Percentiles rank a stretch among this genome's conserved stretches.
These are phyloP conservation scores for Eidolon helvum DNA, from an alignment of 2,113 vertebrate species.

Conservation along the genomic window DNA sequence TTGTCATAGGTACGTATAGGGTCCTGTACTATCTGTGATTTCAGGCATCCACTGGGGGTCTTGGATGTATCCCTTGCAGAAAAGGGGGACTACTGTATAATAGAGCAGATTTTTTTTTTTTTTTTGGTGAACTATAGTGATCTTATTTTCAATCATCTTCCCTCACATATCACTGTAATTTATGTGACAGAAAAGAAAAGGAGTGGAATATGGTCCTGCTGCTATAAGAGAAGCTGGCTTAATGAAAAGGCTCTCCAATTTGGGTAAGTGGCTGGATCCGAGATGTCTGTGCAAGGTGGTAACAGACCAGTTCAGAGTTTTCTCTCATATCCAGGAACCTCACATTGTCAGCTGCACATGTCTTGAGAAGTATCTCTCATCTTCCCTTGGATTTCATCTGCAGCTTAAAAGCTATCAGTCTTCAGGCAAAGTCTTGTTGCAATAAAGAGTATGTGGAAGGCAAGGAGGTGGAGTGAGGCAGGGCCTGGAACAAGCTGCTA, in stretches of 20 bases:
- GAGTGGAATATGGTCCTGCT: conserved; percentile 92
- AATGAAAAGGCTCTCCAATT: conserved; percentile 87
- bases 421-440: background rate
- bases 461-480: background rate
- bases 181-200: conserved; percentile 88
- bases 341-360: background rate
- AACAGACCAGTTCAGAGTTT: background rate
- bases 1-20: background rate
- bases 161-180: conserved; percentile 12
- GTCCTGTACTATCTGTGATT: background rate
- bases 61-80: background rate
- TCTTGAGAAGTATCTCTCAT: background rate
- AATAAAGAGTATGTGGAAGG: background rate
- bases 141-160: background rate
- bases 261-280: conserved; percentile 84
- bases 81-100: background rate
- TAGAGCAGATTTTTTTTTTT: background rate
- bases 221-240: conserved; percentile 92
- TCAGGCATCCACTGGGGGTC: background rate
- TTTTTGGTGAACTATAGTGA: background rate
- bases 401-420: background rate
- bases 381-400: background rate
- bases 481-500: background rate
- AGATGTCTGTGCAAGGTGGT: background rate
- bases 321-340: background rate